Evolutionary conservation across 2,797 vertebrate species (phyloP), one percentile per base, ranked within the genome.

Genomic region (Spea hammondii): DNA sequence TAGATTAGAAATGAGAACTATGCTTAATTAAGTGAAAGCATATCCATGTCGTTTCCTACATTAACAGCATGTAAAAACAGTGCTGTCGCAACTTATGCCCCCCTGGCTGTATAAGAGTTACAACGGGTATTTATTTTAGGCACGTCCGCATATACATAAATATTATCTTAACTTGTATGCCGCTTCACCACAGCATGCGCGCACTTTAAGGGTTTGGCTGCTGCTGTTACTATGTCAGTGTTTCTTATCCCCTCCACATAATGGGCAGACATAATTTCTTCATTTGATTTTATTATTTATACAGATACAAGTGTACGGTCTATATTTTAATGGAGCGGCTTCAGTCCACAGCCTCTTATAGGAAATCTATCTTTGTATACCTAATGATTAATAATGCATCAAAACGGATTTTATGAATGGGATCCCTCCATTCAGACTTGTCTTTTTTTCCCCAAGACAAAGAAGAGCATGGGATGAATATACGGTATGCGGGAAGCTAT

Each of bases 401-500:
- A 57, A 57, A 57, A 57, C 55, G 4, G n/a, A 62, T 17, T 17
- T 6, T 62, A 9, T n/a, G 59, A 62, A 62, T 62, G 14, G 32
- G n/a, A 6, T 17, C 6, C 14, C n/a, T 17, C n/a, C 59, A 62
- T 62, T 2, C 55, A 62, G 32, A 62, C 14, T 14, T 70, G 32
- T 51, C 8, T 54, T 32, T 55, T 49, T 47, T 49, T 47, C 68
- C 32, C 13, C 44, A 44, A 69, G 55, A 69, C 45, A 62, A 54
- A 60, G 53, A 53, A 49, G 14, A 67, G 13, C 55, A 51, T 71
- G 8, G 68, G 57, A 68, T 77, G 54, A 73, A 67, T 70, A 53
- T 44, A 50, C 13, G 12, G 10, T 50, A 54, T 77, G 70, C 66
- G 9, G 44, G 70, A 78, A 57, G 65, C 7, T 74, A 64, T 82